Evolutionary conservation across 2,888 invertebrate genomes (phyloP).

Genomic region (Scotopteryx bipunctaria): DNA sequence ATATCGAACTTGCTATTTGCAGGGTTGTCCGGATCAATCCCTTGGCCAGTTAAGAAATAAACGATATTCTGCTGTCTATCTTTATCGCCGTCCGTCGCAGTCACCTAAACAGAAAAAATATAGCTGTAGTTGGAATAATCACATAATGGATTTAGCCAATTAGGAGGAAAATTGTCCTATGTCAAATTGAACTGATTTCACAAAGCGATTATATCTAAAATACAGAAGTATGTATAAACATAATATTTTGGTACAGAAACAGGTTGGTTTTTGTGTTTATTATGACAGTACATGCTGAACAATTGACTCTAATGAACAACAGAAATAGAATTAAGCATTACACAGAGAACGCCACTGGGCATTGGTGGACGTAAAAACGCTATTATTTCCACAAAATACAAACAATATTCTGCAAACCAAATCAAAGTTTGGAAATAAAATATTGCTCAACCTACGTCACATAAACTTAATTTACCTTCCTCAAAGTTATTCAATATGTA

Average conservation of each 20-base stretch:
- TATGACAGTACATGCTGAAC: no score
- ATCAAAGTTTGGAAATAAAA: slow-evolving; percentile 36
- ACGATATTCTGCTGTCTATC: slow-evolving; percentile 97
- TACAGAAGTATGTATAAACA: no score
- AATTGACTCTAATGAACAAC: no score
- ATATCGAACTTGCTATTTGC: slow-evolving; percentile 98
- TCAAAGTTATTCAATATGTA: slow-evolving; percentile 20
- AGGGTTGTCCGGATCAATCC: slow-evolving; percentile 97
- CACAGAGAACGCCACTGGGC: slow-evolving; percentile 40
- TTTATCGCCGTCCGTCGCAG: slow-evolving; percentile 97
- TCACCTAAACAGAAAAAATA: slow-evolving; percentile 86
- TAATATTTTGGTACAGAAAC: no score
- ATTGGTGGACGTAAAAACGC: slow-evolving; percentile 32
- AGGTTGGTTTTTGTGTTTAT: no score
- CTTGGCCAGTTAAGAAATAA: slow-evolving; percentile 97
- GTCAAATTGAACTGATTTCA: neutral
- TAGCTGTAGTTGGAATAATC: slow-evolving; percentile 8
- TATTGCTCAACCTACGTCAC: slow-evolving; percentile 27
- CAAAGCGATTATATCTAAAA: no score
- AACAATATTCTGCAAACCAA: slow-evolving; percentile 41
- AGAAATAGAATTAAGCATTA: slow-evolving; percentile 27
- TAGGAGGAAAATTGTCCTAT: neutral
- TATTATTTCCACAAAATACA: slow-evolving; percentile 39
- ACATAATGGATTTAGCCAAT: slow-evolving; percentile 3
- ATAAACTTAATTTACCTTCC: slow-evolving; percentile 30